A percentile compares a stretch with the other conserved stretches of the same genome.
These are phyloP conservation scores for Penaeus indicus DNA, from an alignment of 1,140 invertebrate species.

Conservation along the genomic window DNA sequence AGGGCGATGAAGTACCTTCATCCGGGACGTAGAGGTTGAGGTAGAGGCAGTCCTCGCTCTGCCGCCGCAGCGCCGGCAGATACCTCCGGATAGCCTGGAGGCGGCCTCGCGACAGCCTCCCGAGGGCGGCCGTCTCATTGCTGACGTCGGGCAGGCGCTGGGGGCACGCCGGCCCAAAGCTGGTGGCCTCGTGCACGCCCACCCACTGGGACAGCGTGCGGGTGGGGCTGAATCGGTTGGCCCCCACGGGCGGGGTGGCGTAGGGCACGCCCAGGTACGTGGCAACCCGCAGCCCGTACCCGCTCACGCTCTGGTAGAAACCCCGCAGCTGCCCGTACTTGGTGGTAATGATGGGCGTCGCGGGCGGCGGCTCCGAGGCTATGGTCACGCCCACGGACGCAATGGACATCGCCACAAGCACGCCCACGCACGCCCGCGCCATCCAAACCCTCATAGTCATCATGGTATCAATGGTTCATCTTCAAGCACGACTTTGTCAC, in stretches of 20 bases:
- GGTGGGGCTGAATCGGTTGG: conserved; percentile 93
- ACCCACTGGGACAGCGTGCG: conserved; percentile 90
- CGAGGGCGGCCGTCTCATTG: conserved; percentile 82
- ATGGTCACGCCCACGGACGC: not conserved
- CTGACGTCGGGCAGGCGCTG: conserved; percentile 73
- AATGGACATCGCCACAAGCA: not conserved
- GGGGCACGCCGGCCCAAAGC: conserved; percentile 87
- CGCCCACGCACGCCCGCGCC: not conserved
- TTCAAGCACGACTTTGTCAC: too few relatives aligned
- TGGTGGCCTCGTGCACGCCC: conserved; percentile 86
- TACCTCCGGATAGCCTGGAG: conserved; percentile 87
- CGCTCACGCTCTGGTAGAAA: conserved; percentile 83
- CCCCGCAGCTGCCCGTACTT: conserved; percentile 92
- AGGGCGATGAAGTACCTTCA: conserved; percentile 79
- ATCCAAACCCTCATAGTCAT: too few relatives aligned
- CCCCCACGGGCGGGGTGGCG: conserved; percentile 90
- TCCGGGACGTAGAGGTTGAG: conserved; percentile 95
- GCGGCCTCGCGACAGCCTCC: conserved; percentile 88
- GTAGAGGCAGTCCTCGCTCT: conserved; percentile 96
- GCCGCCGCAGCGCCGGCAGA: conserved; percentile 86
- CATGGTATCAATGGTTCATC: too few relatives aligned
- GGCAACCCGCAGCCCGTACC: conserved; percentile 86
- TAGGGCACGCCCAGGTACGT: conserved; percentile 95
- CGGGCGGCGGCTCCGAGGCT: not conserved
- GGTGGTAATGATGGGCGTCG: conserved; percentile 76